Evolutionary conservation across 2,888 invertebrate species (phyloP).

Genomic region (Cryptocheilus praepositus): DNA sequence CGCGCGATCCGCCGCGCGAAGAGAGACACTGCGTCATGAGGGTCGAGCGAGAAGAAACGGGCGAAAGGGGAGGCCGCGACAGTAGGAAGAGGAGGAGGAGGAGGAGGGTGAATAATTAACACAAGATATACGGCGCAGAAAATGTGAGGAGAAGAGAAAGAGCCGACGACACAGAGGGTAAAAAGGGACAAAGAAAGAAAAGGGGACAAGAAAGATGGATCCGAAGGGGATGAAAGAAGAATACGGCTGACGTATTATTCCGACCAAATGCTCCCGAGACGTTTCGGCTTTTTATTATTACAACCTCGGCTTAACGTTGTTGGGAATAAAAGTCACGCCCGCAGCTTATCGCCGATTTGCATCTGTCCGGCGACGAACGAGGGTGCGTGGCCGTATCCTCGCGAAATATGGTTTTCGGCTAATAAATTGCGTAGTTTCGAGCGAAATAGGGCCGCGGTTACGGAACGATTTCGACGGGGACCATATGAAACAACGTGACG

Average conservation of each 20-base stretch:
- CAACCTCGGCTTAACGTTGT: conserved; percentile 27
- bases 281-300: conserved; percentile 27
- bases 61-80: background rate
- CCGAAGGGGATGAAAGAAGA: conserved; percentile 2
- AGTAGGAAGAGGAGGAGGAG: background rate
- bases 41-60: conserved; percentile 2
- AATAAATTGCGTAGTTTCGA: conserved; percentile 3
- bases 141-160: conserved; percentile 1
- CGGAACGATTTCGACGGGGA: background rate
- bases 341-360: conserved; percentile 15
- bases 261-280: background rate
- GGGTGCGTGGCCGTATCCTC: background rate
- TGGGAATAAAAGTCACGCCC: conserved; percentile 9
- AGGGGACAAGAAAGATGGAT: background rate
- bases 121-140: background rate
- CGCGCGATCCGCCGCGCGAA: background rate
- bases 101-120: conserved; percentile 4
- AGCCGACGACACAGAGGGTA: background rate
- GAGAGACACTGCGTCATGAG: background rate
- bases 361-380: conserved; percentile 11
- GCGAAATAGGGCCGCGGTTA: conserved; percentile 4
- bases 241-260: conserved; percentile 15
- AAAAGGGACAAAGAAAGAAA: background rate
- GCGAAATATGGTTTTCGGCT: background rate
- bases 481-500: background rate